Base-by-base conservation (phyloP, 2,113 vertebrate genomes). In the Anolis sagrei region DNA sequence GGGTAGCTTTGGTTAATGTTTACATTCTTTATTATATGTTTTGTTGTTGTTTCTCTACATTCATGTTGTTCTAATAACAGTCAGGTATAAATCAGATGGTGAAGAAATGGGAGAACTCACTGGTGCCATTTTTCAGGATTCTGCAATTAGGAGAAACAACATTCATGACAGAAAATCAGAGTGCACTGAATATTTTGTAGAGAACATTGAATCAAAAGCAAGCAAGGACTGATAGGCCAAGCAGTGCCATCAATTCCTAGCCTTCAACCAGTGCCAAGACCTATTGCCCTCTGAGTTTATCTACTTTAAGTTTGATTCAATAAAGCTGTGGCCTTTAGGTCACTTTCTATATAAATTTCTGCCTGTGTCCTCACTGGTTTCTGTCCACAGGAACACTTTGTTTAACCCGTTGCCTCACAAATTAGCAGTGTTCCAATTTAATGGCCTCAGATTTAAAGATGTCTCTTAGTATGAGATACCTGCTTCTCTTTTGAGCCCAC, bases 351-450 rank as follows among this genome's bases (percentile, higher is more conserved):
- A 81, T 81, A 85, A 80, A 81, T 74, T 84, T 87, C 39, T 84
- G 29, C 44, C 73, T 74, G 27, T 72, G 54, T 76, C 18, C 73
- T 77, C 73, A 69, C 72, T 88, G 78, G 51, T 85, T 76, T 62
- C 78, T 84, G 36, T 76, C 64, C 54, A 77, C 73, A 85, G n/a
- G 36, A 88, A 81, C 83, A 81, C 81, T 76, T 36, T 74, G 62
- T 83, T 62, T 85, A 84, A 82, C 36, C 75, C 89, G 89, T 89
- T 78, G 66, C 75, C 87, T 86, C 89, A 90, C 72, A 86, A 86
- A 86, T 86, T 76, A 86, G 66, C 68, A 34, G n/a, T 21, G 51
- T 23, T 83, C 75, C 32, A 51, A 51, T 74, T 79, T 79, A 87
- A 87, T 18, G 69, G 32, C 5, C 32, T 79, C 32, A 66, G 68